These are phyloP conservation scores for Lepus oiostolus DNA, from an alignment of 2,797 vertebrate genomes.

Conservation along the genomic window DNA sequence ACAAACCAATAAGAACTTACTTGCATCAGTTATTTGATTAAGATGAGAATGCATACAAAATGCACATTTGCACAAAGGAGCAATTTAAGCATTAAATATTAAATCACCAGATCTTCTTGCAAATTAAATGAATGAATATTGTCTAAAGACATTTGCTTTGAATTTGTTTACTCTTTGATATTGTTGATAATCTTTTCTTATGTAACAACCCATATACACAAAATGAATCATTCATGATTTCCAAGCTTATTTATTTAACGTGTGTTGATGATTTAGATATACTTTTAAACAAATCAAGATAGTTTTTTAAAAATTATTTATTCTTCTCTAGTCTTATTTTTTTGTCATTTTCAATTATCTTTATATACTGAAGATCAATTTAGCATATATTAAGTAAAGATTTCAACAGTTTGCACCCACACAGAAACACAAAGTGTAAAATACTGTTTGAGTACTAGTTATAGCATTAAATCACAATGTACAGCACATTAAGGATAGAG, in stretches of 20 bases:
- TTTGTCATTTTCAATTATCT: not conserved
- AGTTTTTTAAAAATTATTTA: not conserved
- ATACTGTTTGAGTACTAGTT: too few species aligned
- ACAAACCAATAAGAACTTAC: not conserved
- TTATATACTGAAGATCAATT: too few species aligned
- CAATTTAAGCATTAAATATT: not conserved
- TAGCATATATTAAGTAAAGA: too few species aligned
- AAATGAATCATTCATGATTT: not conserved
- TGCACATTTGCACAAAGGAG: fast-evolving
- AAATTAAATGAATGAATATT: not conserved
- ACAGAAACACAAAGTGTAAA: too few species aligned
- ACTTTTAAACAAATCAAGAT: not conserved
- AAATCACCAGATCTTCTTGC: not conserved
- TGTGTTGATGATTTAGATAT: not conserved
- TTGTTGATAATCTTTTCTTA: not conserved
- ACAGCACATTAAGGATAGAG: too few species aligned
- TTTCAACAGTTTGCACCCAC: too few species aligned
- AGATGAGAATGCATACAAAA: not conserved
- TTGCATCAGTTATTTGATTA: not conserved
- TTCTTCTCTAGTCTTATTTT: not conserved
- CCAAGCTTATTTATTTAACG: constrained; percentile 16
- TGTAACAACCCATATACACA: not conserved
- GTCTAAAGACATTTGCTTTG: not conserved
- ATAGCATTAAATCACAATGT: too few species aligned
- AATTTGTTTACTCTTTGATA: not conserved